phyloP scores from a whole-genome alignment of 2,888 invertebrate species.

The Drosophila sordidula region DNA sequence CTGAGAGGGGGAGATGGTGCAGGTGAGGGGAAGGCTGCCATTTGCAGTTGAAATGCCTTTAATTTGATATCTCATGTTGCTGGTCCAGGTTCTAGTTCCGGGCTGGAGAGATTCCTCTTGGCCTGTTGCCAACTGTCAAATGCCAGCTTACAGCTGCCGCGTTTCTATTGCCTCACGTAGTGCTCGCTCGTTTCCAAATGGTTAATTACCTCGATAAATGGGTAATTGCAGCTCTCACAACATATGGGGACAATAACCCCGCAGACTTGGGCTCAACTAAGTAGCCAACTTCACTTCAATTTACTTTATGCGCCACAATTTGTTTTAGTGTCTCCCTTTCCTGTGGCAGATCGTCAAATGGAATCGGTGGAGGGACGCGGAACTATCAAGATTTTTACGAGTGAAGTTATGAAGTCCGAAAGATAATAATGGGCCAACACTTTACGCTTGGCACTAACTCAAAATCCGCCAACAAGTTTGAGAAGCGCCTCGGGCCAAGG shows the following conservation, averaged over 20 bases:
- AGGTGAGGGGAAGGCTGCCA: conserved; percentile 8
- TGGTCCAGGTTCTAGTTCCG: conserved; percentile 1
- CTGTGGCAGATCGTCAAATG: conserved; percentile 4
- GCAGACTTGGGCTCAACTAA: conserved; percentile 19
- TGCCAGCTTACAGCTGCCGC: conserved; percentile 20
- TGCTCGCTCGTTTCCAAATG: conserved; percentile 11
- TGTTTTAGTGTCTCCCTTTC: conserved; percentile 20
- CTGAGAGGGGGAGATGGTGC: not conserved
- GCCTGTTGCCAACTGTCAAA: conserved; percentile 29
- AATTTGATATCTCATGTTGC: conserved; percentile 28
- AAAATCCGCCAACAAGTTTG: conserved; percentile 67
- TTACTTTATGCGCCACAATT: conserved; percentile 55
- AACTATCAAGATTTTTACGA: conserved; percentile 70
- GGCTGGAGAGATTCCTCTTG: conserved; percentile 12
- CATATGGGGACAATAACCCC: conserved; percentile 46
- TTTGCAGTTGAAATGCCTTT: conserved; percentile 52
- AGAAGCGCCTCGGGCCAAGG: conserved; percentile 40
- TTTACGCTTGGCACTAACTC: conserved; percentile 83
- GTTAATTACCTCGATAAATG: conserved; percentile 77
- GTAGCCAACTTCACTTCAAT: conserved; percentile 25
- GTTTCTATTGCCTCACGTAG: conserved; percentile 57
- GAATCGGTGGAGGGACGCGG: conserved; percentile 2
- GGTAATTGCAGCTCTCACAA: conserved; percentile 39
- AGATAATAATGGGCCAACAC: conserved; percentile 85
- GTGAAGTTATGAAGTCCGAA: conserved; percentile 83